phyloP scores from a whole-genome alignment of 1,140 invertebrate genomes.

The Hormaphis cornu region DNA sequence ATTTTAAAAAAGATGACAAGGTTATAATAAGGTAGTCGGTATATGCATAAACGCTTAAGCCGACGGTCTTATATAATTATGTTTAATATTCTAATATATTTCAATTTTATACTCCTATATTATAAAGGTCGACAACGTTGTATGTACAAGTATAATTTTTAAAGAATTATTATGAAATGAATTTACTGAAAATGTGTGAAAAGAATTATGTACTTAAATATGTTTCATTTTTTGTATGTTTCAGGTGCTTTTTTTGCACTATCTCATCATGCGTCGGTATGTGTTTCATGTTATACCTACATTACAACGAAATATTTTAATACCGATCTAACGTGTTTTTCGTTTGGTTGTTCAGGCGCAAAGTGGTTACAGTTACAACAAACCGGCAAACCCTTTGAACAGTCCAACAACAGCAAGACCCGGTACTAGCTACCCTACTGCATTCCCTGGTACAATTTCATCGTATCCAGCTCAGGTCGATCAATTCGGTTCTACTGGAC shows the following conservation, averaged over 20 bases:
- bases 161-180: not conserved
- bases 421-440: not conserved
- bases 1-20: not conserved
- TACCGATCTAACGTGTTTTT: not conserved
- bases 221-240: not conserved
- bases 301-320: too few relatives aligned
- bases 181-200: too few relatives aligned
- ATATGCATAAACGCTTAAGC: not conserved
- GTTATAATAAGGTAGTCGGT: too few relatives aligned
- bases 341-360: constrained; percentile 46
- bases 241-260: not conserved
- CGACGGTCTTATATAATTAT: not conserved
- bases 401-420: constrained; percentile 11
- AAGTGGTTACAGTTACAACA: constrained; percentile 49
- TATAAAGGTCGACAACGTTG: too few relatives aligned
- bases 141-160: too few relatives aligned
- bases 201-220: too few relatives aligned
- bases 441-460: not conserved
- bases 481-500: constrained; percentile 16
- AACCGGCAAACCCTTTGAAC: constrained; percentile 45
- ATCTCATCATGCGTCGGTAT: not conserved
- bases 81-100: not conserved
- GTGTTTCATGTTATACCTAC: not conserved
- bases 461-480: not conserved
- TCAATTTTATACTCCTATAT: not conserved